Evolutionary conservation across 2,113 vertebrate genomes (phyloP), one percentile per base, ranked within the genome.

Genomic region (Rhinoderma darwinii): DNA sequence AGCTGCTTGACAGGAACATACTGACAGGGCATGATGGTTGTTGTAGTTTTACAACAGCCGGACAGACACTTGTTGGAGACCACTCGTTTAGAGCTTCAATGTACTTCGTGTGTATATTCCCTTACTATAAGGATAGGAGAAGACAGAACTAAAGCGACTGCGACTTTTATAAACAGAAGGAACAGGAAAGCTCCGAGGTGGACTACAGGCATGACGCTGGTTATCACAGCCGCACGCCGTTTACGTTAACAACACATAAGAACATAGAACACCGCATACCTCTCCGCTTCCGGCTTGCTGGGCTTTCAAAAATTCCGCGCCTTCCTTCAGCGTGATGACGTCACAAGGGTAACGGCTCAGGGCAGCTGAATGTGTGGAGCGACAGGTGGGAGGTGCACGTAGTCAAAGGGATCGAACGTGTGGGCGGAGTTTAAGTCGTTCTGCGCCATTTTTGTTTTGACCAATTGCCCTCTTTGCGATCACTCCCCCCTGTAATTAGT

Each of bases 301-400:
- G 17, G 22, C 75, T 82, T 87, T 87, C 86, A 87, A 87, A 87
- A 50, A 50, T 37, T 82, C 80, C 78, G 78, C 86, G 86, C 86
- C 70, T 75, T 61, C 51, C n/a, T 66, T 3, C 18, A 17, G 27
- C 77, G 66, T 30, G 30, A 25, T 87, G 78, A 87, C 86, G 86
- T 87, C 79, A 75, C 10, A 15, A 0, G 14, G 59, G 20, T 73
- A 80, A 80, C 76, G 85, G 85, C 32, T 51, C 32, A 3, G 27
- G 39, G 27, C 5, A 17, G 32, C 35, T 4, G 30, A n/a, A 50
- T 50, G 63, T n/a, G 39, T 18, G 43, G 11, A 11, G 2, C 1
- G 12, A 70, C 0, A 27, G 18, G 59, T 20, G 82, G 32, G 82
- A 20, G 41, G 68, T 18, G 39, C 78, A 30, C 41, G 39, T 15